phyloP scores from a whole-genome alignment of 92 coral and sea anemone genomes.

The Parazoanthus atlanticus region DNA sequence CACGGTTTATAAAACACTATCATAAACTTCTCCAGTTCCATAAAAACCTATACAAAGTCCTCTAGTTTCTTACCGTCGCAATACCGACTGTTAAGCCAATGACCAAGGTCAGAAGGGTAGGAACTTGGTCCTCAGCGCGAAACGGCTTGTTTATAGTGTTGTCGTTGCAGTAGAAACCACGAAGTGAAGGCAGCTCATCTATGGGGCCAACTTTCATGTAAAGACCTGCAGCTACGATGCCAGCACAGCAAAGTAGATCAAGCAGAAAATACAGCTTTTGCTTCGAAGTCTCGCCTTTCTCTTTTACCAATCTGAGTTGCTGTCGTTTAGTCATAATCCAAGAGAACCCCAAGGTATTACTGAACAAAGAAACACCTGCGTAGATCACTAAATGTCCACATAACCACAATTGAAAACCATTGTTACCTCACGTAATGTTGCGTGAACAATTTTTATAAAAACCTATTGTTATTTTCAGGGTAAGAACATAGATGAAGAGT shows the following conservation, averaged over 20 bases:
- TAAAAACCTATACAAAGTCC: not conserved
- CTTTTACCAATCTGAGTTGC: not conserved
- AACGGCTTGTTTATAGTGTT: constrained; percentile 88
- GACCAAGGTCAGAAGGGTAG: not conserved
- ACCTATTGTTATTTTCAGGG: too few relatives aligned
- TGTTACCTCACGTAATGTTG: not conserved
- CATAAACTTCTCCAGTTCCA: not conserved
- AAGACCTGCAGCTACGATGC: constrained; percentile 23
- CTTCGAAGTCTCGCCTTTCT: not conserved
- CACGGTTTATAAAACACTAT: not conserved
- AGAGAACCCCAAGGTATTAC: not conserved
- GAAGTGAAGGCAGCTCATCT: constrained; percentile 60
- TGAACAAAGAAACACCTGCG: not conserved
- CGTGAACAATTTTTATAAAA: not conserved
- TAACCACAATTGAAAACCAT: too few relatives aligned
- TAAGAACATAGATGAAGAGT: too few relatives aligned
- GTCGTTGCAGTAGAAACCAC: constrained; percentile 94
- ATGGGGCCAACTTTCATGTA: constrained; percentile 31
- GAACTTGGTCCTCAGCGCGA: constrained; percentile 1
- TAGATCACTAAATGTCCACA: not conserved
- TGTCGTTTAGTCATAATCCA: not conserved
- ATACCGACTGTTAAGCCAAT: constrained; percentile 9
- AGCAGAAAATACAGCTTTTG: constrained; percentile 17
- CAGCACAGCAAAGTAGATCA: constrained; percentile 17
- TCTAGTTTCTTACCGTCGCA: constrained; percentile 7